Base-by-base conservation (phyloP, 2,113 vertebrate species). In the Thermophis baileyi region DNA sequence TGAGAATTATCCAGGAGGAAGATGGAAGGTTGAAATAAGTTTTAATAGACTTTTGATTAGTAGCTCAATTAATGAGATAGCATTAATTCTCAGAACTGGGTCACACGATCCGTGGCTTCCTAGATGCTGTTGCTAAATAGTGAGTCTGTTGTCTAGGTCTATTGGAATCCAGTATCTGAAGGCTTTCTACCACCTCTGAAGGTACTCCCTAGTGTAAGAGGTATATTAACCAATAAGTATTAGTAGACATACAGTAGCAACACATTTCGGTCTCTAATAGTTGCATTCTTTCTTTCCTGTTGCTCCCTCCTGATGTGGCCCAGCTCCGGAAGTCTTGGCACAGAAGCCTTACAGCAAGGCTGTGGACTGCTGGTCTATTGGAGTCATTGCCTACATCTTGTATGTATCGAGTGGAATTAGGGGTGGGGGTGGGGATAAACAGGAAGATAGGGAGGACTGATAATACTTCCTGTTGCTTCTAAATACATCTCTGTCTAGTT, bases 261-360 rank as follows among this genome's bases (percentile, higher is more conserved):
- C 1, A 35, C 20, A 7, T 54, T 85, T 50, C 44, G 8, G 5
- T 86, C 4, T n/a, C 46, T 90, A 50, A 90, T 35, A 5, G 25
- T 54, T 93, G 6, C 11, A 27, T 22, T 46, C 12, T 22, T 35
- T 0, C 6, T 94, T 86, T 87, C 90, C 18, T 95, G 14, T 6
- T n/a, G 44, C 2, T 89, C 24, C 35, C 3, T 14, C 6, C 7
- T 30, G 49, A 10, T 35, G 46, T 51, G n/a, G 12, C 63, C 53
- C 95, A 99, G 99, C 99, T 91, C 99, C 99, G 0, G 99, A 99
- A 91, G 99, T 99, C 92, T 96, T 99, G 97, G 99, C 99, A 0
- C 99, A 99, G 98, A 99, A 99, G 95, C 99, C 99, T 50, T 99
- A 99, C 96, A 99, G 99, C 97, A 99, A 99, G 96, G 99, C 99